phyloP scores from a whole-genome alignment of 2,113 vertebrate species.

The Pelodiscus sinensis region DNA sequence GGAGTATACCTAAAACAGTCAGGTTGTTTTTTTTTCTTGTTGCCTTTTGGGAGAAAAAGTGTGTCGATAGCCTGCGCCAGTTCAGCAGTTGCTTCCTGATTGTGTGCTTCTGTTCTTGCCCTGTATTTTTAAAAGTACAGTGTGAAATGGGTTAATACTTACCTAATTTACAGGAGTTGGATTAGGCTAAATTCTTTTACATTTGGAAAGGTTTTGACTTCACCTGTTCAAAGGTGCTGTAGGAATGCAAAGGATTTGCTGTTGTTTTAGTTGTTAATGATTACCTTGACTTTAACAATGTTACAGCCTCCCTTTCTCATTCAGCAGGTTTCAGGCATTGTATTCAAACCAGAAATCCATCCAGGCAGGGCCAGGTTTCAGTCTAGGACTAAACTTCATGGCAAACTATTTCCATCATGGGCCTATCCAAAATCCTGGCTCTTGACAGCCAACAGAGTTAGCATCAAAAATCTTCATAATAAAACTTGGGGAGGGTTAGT shows the following conservation, averaged over 20 bases:
- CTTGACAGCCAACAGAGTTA: not conserved
- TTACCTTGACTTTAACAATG: not conserved
- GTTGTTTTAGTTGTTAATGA: not conserved
- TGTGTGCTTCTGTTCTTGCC: slow-evolving; percentile 7
- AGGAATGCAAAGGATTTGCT: not conserved
- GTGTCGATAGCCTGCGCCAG: slow-evolving; percentile 51
- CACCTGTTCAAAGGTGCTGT: not conserved
- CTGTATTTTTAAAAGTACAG: slow-evolving; percentile 38
- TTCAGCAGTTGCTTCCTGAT: slow-evolving; percentile 49
- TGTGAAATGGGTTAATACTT: slow-evolving; percentile 6
- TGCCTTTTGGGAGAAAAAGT: slow-evolving; percentile 65
- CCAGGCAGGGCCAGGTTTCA: not conserved
- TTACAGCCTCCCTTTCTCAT: not conserved
- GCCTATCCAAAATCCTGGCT: not conserved
- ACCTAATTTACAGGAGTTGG: not conserved
- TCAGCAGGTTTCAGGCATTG: not conserved
- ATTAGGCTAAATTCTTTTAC: not conserved
- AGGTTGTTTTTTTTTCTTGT: slow-evolving; percentile 52
- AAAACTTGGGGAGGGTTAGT: not conserved
- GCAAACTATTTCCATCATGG: not conserved
- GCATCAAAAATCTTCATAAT: not conserved
- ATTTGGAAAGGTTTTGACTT: slow-evolving; percentile 5
- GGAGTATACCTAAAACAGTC: slow-evolving; percentile 69
- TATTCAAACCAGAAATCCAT: not conserved
- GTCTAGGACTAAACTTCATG: not conserved